Conservation (phyloP, 2,888 invertebrate species). For the Limnephilus marmoratus region DNA sequence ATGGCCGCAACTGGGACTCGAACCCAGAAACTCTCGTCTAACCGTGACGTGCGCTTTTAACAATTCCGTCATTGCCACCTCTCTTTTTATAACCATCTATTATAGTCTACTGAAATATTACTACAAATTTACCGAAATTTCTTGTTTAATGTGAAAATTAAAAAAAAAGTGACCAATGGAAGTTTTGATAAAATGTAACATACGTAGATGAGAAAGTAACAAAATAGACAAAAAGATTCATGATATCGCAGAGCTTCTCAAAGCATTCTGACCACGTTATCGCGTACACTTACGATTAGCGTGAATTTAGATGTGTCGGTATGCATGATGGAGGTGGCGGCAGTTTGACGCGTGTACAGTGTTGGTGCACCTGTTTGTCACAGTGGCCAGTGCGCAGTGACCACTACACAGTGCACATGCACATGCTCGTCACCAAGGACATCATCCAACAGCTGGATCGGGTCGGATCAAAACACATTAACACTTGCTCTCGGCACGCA, state of each 20-base stretch:
- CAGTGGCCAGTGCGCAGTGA: not conserved
- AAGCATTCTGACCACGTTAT: not conserved
- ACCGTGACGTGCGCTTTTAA: no score
- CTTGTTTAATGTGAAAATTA: no score
- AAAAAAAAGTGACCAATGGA: no score
- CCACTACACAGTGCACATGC: not conserved
- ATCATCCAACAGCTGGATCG: not conserved
- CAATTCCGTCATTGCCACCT: no score
- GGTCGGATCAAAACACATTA: not conserved
- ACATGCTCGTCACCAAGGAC: not conserved
- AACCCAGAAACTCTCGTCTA: no score
- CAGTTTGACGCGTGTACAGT: not conserved
- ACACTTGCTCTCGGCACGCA: not conserved
- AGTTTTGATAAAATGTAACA: no score
- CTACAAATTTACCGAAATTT: no score
- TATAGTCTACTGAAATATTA: no score
- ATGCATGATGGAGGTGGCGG: not conserved
- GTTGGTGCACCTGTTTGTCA: constrained; percentile 15
- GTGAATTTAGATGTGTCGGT: not conserved
- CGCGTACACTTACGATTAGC: not conserved
- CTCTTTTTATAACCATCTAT: no score
- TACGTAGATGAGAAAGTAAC: not conserved
- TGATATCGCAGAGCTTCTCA: not conserved
- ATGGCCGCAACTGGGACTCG: no score
- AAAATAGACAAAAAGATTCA: not conserved